Conservation (phyloP, 2,113 vertebrate genomes). For the Coracopsis vasa region DNA sequence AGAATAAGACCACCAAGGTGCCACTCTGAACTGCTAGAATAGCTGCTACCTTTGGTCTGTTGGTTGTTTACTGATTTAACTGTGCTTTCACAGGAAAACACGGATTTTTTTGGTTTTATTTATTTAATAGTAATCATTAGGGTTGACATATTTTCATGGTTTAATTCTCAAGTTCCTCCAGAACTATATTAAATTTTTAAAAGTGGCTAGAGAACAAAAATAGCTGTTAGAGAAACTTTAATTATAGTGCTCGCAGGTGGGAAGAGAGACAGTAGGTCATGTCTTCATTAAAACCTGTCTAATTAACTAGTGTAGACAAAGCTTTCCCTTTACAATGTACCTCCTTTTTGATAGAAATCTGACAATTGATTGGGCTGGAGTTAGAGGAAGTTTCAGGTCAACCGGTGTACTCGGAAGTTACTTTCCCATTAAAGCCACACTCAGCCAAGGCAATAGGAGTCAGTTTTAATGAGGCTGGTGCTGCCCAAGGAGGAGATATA, state of each 20-base stretch:
- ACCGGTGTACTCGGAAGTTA: not conserved
- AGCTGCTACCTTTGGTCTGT: not conserved
- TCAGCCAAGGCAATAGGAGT: constrained; percentile 20
- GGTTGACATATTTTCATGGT: not conserved
- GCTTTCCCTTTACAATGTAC: not conserved
- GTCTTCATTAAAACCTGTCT: constrained; percentile 33
- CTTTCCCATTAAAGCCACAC: not conserved
- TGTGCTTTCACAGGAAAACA: not conserved
- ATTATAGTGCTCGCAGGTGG: constrained; percentile 28
- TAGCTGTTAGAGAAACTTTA: constrained; percentile 10
- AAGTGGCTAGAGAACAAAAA: not conserved
- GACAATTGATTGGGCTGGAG: not conserved
- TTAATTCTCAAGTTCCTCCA: not conserved
- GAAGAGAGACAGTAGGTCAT: constrained; percentile 39
- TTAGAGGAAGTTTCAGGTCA: constrained; percentile 12
- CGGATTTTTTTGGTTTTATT: not conserved
- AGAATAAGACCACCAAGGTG: not conserved
- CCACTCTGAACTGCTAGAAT: not conserved
- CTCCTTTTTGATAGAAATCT: constrained; percentile 48
- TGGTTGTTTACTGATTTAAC: not conserved
- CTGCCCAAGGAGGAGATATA: not conserved
- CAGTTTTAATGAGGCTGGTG: constrained; percentile 65
- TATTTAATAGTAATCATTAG: not conserved
- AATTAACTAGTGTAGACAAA: constrained; percentile 22
- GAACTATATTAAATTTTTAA: not conserved